A percentile compares a stretch with the other conserved stretches of the same genome.
phyloP scores from a whole-genome alignment of 2,888 invertebrate species.

The Eremobia ochroleuca region DNA sequence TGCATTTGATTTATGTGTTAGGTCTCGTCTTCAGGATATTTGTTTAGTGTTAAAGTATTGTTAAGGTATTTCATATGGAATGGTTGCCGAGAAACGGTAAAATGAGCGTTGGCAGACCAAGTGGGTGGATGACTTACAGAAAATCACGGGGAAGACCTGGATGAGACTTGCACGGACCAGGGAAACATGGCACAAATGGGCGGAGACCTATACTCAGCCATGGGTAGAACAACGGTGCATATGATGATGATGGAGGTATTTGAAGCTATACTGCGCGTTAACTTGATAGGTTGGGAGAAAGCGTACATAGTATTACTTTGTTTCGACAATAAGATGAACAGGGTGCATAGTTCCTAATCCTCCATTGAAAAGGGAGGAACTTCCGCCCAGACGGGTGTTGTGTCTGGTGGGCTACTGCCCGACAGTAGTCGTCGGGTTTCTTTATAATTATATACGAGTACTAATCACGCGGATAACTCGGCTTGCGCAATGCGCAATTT shows the following conservation, averaged over 20 bases:
- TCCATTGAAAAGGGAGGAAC: neutral
- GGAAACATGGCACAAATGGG: neutral
- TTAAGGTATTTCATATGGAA: no score
- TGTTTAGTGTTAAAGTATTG: neutral
- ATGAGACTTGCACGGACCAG: neutral
- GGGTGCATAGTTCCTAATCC: neutral
- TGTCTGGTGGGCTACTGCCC: neutral
- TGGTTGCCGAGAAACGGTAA: no score
- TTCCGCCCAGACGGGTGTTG: neutral
- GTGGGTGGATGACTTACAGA: no score
- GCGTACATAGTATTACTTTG: neutral
- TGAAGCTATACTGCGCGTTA: neutral
- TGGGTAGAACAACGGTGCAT: neutral
- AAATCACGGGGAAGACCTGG: no score
- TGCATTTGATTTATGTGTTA: slow-evolving; percentile 13
- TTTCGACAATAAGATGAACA: neutral
- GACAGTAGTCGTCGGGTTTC: neutral
- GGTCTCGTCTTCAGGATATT: neutral
- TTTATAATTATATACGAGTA: no score
- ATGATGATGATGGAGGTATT: neutral
- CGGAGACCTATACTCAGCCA: neutral
- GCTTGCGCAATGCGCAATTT: neutral
- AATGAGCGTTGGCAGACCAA: no score
- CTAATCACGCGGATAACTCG: no score
- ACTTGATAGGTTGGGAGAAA: neutral